Conservation (phyloP, 2,113 vertebrate genomes). For the Nanorana parkeri region DNA sequence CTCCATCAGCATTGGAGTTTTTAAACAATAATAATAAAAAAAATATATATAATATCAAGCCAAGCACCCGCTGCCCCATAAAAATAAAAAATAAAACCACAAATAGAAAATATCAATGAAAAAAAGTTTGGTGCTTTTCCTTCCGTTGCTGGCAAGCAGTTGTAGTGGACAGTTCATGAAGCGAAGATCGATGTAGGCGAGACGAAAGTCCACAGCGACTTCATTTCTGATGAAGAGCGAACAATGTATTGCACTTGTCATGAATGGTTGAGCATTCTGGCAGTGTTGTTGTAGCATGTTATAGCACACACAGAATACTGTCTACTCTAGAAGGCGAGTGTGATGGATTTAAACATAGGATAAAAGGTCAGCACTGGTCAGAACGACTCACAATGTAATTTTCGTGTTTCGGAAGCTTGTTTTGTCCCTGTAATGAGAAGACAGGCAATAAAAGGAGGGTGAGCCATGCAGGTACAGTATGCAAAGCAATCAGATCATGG, state of each 20-base stretch:
- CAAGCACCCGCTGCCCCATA: slow-evolving; percentile 23
- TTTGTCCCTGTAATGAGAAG: slow-evolving; percentile 80
- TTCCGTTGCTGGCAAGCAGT: not conserved
- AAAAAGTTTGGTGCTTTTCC: slow-evolving; percentile 30
- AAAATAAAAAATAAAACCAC: slow-evolving; percentile 14
- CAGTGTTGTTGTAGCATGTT: slow-evolving; percentile 5
- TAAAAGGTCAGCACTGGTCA: not conserved
- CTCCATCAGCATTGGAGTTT: slow-evolving; percentile 1
- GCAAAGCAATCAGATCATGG: not conserved
- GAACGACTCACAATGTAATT: slow-evolving; percentile 77
- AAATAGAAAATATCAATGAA: slow-evolving; percentile 22
- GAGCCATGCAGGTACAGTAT: not conserved
- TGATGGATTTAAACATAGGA: not conserved
- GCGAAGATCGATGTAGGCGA: not conserved
- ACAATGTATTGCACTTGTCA: not conserved
- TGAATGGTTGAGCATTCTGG: not conserved
- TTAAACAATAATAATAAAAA: not conserved
- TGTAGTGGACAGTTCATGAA: not conserved
- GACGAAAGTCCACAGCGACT: not conserved
- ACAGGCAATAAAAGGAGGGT: slow-evolving; percentile 57
- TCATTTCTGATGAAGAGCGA: not conserved
- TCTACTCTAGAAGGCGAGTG: not conserved
- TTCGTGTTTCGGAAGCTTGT: slow-evolving; percentile 87
- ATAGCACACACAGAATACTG: slow-evolving; percentile 14
- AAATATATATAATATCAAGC: slow-evolving; percentile 13